phyloP scores from a whole-genome alignment of 2,113 vertebrate species.

The Enhydra lutris region DNA sequence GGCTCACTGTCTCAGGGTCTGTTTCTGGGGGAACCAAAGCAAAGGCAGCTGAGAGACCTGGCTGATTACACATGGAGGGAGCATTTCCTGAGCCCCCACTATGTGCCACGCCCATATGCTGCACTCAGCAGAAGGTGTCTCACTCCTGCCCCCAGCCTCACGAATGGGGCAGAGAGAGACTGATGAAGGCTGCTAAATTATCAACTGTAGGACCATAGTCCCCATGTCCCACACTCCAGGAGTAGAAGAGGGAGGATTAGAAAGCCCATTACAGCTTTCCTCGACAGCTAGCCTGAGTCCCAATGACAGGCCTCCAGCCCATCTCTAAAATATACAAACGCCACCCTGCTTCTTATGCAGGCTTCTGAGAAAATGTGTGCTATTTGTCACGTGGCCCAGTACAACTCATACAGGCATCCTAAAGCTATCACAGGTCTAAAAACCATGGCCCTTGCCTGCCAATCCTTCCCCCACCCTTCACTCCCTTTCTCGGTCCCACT shows the following conservation, averaged over 20 bases:
- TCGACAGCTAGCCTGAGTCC: constrained; percentile 48
- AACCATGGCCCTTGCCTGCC: not conserved
- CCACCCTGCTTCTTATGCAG: constrained; percentile 31
- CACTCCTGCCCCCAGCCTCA: constrained; percentile 56
- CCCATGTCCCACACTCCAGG: constrained; percentile 39
- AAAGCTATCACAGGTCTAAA: constrained; percentile 43
- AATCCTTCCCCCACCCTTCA: not conserved
- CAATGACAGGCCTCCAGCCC: not conserved
- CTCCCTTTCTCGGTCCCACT: not conserved
- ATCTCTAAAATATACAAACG: constrained; percentile 42
- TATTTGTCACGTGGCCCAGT: constrained; percentile 53
- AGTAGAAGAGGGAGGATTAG: constrained; percentile 49
- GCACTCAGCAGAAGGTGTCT: constrained; percentile 37
- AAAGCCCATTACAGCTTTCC: constrained; percentile 46
- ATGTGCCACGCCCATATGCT: not conserved
- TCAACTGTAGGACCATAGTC: not conserved
- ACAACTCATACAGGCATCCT: constrained; percentile 43
- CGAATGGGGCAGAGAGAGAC: not conserved
- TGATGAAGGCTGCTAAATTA: constrained; percentile 58
- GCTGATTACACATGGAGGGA: not conserved
- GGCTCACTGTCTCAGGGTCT: not conserved
- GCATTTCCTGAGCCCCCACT: constrained; percentile 18
- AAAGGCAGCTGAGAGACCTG: not conserved
- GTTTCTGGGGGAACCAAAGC: not conserved
- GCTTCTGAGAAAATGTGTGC: constrained; percentile 47